A percentile compares a stretch with the other conserved stretches of the same genome.
Conservation (phyloP, 1,140 invertebrate genomes). For the Tenebrio molitor region DNA sequence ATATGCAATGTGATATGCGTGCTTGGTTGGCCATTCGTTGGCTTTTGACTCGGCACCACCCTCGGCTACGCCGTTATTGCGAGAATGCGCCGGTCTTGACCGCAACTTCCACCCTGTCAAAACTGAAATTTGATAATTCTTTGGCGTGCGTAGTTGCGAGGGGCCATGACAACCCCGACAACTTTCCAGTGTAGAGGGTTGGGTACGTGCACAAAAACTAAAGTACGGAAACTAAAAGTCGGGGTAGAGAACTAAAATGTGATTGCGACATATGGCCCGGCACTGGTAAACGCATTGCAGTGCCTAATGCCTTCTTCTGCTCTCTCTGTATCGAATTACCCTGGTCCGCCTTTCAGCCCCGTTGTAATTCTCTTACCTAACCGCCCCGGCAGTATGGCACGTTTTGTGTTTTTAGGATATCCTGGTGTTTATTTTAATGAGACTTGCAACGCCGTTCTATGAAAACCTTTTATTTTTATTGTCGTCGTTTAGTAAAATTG, state of each 20-base stretch:
- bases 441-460: slow-evolving; percentile 34
- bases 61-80: not conserved
- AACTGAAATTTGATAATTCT: too few relatives aligned
- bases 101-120: too few relatives aligned
- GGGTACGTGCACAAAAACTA: slow-evolving; percentile 6
- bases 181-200: slow-evolving; percentile 34
- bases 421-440: slow-evolving; percentile 35
- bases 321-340: slow-evolving; percentile 42
- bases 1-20: slow-evolving; percentile 45
- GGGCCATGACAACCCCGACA: too few relatives aligned
- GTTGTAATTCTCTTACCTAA: slow-evolving; percentile 33
- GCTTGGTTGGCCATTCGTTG: slow-evolving; percentile 13
- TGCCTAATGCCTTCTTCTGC: slow-evolving; percentile 34
- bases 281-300: slow-evolving; percentile 31
- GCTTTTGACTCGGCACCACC: not conserved
- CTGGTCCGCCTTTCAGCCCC: slow-evolving; percentile 17
- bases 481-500: slow-evolving; percentile 31
- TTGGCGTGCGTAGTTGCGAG: too few relatives aligned
- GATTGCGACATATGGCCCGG: slow-evolving; percentile 40
- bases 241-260: slow-evolving; percentile 28
- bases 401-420: slow-evolving; percentile 37
- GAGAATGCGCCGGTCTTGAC: not conserved
- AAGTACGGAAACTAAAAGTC: slow-evolving; percentile 39
- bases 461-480: slow-evolving; percentile 32
- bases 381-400: not conserved